phyloP scores from a whole-genome alignment of 2,888 invertebrate genomes.

The Agriotes lineatus region DNA sequence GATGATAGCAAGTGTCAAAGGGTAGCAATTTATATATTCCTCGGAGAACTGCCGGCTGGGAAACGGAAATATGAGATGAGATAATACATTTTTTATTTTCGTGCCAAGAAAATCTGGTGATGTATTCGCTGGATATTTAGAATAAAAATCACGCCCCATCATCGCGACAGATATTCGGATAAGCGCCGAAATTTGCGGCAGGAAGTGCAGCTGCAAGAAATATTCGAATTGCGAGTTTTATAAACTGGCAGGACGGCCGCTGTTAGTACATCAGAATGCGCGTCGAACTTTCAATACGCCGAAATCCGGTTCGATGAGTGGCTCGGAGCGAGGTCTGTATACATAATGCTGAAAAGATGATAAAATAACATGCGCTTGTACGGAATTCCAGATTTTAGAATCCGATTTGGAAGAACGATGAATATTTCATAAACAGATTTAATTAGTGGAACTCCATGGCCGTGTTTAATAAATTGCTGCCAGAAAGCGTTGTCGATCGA shows the following conservation, averaged over 20 bases:
- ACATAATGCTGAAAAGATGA: constrained; percentile 26
- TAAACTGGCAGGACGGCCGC: constrained; percentile 11
- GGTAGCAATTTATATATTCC: constrained; percentile 57
- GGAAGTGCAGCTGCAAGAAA: constrained; percentile 12
- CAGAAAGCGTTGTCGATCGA: not conserved
- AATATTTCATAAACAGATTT: constrained; percentile 7
- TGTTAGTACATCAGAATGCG: constrained; percentile 30
- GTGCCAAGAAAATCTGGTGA: constrained; percentile 34
- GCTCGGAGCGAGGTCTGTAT: constrained; percentile 21
- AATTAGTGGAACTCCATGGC: not conserved
- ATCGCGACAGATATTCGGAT: constrained; percentile 29
- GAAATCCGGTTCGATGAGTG: constrained; percentile 27
- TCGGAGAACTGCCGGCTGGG: constrained; percentile 40
- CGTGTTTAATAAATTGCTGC: not conserved
- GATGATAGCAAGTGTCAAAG: constrained; percentile 59
- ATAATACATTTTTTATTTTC: constrained; percentile 38
- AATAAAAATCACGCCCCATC: constrained; percentile 34
- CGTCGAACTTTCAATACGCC: constrained; percentile 25
- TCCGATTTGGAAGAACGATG: constrained; percentile 1
- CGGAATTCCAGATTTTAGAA: not conserved
- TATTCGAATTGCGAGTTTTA: constrained; percentile 18
- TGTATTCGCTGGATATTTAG: constrained; percentile 31
- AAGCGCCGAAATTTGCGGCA: constrained; percentile 11
- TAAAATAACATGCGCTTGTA: constrained; percentile 23
- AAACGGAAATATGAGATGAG: constrained; percentile 40